Evolutionary conservation across 30 jellyfish, hydroid and myxozoan species (phyloP).

Genomic region (Pelagia noctiluca): DNA sequence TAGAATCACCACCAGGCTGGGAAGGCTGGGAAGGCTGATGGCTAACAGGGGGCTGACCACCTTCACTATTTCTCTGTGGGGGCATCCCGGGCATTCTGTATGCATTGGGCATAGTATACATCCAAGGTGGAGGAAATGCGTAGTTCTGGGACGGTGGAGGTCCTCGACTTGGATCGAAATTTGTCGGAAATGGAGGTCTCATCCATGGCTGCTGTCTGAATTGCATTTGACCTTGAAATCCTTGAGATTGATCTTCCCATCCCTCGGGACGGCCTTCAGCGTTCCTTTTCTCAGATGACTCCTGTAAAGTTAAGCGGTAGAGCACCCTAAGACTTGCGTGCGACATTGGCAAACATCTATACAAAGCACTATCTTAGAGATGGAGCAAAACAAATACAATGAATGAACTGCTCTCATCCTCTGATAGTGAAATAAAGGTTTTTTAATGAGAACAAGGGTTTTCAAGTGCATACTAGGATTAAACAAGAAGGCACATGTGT

Average conservation of each 20-base stretch:
- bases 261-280: constrained; percentile 51
- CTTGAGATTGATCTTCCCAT: constrained; percentile 69
- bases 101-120: constrained; percentile 34
- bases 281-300: constrained; percentile 32
- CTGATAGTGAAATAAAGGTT: too few species aligned
- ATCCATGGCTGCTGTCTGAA: constrained; percentile 71
- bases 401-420: too few species aligned
- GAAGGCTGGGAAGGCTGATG: neutral
- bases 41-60: constrained; percentile 33
- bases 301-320: constrained; percentile 1
- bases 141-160: constrained; percentile 52
- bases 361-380: constrained; percentile 14
- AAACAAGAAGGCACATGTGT: too few species aligned
- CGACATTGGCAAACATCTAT: neutral
- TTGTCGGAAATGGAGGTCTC: constrained; percentile 23
- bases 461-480: too few species aligned
- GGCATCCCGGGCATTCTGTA: constrained; percentile 44
- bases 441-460: too few species aligned
- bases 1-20: neutral
- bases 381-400: too few species aligned
- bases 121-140: constrained; percentile 53
- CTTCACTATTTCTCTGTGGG: constrained; percentile 25
- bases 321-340: neutral
- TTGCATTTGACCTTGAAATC: constrained; percentile 76
- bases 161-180: constrained; percentile 7